phyloP scores from a whole-genome alignment of 2,113 vertebrate species.

The Scalopus aquaticus region DNA sequence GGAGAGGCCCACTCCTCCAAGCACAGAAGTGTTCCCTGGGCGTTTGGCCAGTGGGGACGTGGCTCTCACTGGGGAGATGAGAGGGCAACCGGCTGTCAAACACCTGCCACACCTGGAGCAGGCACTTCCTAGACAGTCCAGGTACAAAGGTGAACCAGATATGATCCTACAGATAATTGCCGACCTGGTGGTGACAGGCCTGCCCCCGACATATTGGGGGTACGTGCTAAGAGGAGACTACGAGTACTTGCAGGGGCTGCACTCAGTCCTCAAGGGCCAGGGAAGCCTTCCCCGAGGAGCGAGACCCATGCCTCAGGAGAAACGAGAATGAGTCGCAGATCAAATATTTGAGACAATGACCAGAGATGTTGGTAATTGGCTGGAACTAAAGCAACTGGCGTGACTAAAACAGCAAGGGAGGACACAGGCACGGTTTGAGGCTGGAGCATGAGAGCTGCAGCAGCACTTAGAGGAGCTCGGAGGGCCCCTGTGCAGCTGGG shows the following conservation, averaged over 20 bases:
- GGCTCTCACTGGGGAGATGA: not conserved
- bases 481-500: fast-evolving
- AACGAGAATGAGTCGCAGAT: not conserved
- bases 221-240: not conserved
- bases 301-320: not conserved
- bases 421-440: too few species aligned
- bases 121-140: not conserved
- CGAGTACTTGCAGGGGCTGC: too few species aligned
- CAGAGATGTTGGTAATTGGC: not conserved
- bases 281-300: not conserved
- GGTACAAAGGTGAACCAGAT: not conserved
- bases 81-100: not conserved
- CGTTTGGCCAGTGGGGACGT: not conserved
- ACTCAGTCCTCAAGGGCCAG: fast-evolving
- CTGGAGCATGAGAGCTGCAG: fast-evolving
- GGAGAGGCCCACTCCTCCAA: too few species aligned
- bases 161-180: not conserved
- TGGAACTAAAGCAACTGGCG: not conserved
- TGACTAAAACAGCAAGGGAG: not conserved
- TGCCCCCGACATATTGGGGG: not conserved
- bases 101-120: not conserved
- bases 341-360: not conserved
- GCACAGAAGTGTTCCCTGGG: not conserved
- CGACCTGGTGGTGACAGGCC: not conserved
- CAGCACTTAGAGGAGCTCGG: not conserved